Evolutionary conservation across 2,113 vertebrate species (phyloP), one percentile per base, ranked within the genome.

Genomic region (Motacilla alba): DNA sequence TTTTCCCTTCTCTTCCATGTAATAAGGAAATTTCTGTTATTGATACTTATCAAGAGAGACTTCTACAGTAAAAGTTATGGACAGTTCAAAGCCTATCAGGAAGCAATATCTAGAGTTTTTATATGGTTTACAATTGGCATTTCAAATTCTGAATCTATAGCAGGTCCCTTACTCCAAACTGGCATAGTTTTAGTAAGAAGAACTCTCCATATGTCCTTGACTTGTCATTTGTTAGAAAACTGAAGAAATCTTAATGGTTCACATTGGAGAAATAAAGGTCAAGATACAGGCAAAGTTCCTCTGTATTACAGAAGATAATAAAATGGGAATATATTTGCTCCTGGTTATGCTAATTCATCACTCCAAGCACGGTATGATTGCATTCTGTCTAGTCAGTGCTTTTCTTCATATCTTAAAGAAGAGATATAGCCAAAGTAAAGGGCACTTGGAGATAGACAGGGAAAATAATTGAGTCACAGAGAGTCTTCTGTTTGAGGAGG

Each of bases 391-490:
- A 78, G 69, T 89, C 77, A 75, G 56, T 75, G 76, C n/a, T 92
- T 70, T 67, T 90, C 60, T 84, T 89, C 2, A 0, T 96, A 30
- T 87, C 87, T 96, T 81, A 89, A 88, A 85, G 52, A 81, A 92
- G 89, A 92, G 87, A 76, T 91, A 76, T 0, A 91, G 56, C 62
- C 46, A 37, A 92, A 94, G 72, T 78, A 83, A 94, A 89, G 66
- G 81, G 58, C 69, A 82, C 55, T 89, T 93, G 74, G 69, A 91
- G 89, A 85, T 89, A 75, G 80, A 72, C 93, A 89, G 58, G 66
- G 67, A 64, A 94, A 94, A 75, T 91, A 90, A 93, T 87, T 93
- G 94, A 93, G 83, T 85, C 87, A 84, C 47, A 46, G 56, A 64
- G 76, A 76, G 26, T 82, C 62, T 89, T 84, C 66, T 95, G 52